A percentile compares a stretch with the other conserved stretches of the same genome.
These are phyloP conservation scores for Chaetoderma sp. DNA, from an alignment of 2,888 invertebrate genomes.

Conservation along the genomic window DNA sequence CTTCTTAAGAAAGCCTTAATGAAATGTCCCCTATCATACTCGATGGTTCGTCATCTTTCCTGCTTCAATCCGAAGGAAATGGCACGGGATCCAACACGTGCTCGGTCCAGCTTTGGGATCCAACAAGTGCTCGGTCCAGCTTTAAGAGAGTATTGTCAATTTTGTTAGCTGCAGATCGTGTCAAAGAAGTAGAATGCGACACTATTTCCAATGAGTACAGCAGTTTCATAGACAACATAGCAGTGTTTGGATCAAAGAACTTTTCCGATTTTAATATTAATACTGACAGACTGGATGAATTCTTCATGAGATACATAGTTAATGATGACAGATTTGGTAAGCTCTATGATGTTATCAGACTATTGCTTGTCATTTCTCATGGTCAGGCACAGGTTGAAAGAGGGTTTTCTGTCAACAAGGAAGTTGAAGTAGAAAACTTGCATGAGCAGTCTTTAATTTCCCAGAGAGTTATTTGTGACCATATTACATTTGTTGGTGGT, in stretches of 20 bases:
- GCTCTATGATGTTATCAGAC: not conserved
- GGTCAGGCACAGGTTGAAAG: no score
- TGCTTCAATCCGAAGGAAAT: not conserved
- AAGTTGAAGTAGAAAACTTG: not conserved
- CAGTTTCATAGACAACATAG: not conserved
- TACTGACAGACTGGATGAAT: not conserved
- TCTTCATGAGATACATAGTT: not conserved
- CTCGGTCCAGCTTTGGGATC: no score
- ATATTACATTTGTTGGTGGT: not conserved
- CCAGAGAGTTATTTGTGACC: not conserved
- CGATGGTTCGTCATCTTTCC: constrained; percentile 11
- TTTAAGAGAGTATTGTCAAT: not conserved
- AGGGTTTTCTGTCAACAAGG: not conserved
- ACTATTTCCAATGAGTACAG: not conserved
- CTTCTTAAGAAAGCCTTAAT: constrained; percentile 4
- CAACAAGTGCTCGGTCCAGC: no score
- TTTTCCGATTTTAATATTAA: not conserved
- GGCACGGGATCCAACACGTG: not conserved
- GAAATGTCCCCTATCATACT: constrained; percentile 19
- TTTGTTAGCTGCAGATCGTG: not conserved
- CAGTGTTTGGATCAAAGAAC: no score
- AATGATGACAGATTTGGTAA: not conserved
- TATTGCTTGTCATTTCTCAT: not conserved
- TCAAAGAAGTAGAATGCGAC: not conserved
- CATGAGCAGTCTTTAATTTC: not conserved